Percentiles rank a stretch among this genome's conserved stretches.
phyloP scores from a whole-genome alignment of 2,888 invertebrate genomes.

The Leuctra nigra region DNA sequence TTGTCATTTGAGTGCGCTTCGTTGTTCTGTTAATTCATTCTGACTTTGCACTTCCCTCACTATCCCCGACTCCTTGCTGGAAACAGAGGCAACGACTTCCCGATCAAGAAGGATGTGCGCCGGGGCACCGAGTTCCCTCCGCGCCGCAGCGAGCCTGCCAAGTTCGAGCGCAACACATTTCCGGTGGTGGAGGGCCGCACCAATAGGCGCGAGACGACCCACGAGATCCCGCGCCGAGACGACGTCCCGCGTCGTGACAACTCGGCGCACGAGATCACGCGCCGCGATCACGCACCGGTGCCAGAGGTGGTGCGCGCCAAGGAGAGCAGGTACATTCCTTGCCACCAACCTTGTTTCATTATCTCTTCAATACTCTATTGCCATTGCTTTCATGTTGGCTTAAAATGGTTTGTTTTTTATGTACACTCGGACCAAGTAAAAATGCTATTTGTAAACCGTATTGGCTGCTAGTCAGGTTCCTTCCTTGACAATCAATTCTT shows the following conservation, averaged over 20 bases:
- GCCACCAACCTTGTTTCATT: no score
- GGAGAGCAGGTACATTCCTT: conserved; percentile 12
- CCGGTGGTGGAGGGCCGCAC: conserved; percentile 1
- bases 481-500: no score
- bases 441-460: no score
- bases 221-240: not conserved
- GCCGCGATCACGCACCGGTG: conserved; percentile 10
- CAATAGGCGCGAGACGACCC: not conserved
- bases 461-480: no score
- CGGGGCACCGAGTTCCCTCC: not conserved
- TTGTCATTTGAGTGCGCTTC: not conserved
- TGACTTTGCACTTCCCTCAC: not conserved
- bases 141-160: not conserved
- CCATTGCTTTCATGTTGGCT: no score
- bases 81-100: conserved; percentile 17
- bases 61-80: no score
- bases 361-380: no score
- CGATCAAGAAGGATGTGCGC: conserved; percentile 15
- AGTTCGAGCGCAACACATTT: conserved; percentile 9
- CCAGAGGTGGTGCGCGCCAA: conserved; percentile 11
- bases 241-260: conserved; percentile 7
- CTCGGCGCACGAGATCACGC: not conserved
- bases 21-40: not conserved
- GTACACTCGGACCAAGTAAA: no score
- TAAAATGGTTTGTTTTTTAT: no score